Percentiles rank a stretch among this genome's conserved stretches.
These are phyloP conservation scores for Lamellibrachia luymesi DNA, from an alignment of 1,140 invertebrate species.

Conservation along the genomic window DNA sequence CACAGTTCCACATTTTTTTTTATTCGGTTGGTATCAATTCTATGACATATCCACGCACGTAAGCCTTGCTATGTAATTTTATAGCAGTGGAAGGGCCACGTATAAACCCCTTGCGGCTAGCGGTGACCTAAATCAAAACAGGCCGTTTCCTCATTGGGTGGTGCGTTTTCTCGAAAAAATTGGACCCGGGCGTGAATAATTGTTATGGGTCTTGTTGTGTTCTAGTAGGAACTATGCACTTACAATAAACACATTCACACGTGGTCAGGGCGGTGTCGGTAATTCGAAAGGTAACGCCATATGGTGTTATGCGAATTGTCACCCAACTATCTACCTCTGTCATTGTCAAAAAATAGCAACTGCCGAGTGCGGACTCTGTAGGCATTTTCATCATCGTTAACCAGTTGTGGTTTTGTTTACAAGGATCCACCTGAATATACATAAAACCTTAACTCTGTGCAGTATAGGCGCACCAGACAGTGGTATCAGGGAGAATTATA, in stretches of 20 bases:
- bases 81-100: background rate
- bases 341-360: background rate
- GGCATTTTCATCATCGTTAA: background rate
- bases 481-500: background rate
- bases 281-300: too few species aligned
- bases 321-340: background rate
- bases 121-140: background rate
- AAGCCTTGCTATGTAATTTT: background rate
- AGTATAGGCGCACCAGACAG: too few species aligned
- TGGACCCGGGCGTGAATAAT: too few species aligned
- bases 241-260: too few species aligned
- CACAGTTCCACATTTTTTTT: too few species aligned
- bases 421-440: background rate
- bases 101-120: background rate
- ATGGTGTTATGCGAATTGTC: background rate
- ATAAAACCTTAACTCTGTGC: too few species aligned
- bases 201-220: too few species aligned
- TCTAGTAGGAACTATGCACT: too few species aligned
- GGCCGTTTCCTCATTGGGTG: background rate
- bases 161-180: background rate
- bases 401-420: background rate
- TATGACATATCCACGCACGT: too few species aligned
- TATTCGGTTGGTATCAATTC: too few species aligned
- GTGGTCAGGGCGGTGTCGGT: too few species aligned
- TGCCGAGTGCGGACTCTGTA: background rate